A percentile compares a stretch with the other conserved stretches of the same genome.
Evolutionary conservation across 2,113 vertebrate species (phyloP).

Genomic region (Microcebus tavaratra): DNA sequence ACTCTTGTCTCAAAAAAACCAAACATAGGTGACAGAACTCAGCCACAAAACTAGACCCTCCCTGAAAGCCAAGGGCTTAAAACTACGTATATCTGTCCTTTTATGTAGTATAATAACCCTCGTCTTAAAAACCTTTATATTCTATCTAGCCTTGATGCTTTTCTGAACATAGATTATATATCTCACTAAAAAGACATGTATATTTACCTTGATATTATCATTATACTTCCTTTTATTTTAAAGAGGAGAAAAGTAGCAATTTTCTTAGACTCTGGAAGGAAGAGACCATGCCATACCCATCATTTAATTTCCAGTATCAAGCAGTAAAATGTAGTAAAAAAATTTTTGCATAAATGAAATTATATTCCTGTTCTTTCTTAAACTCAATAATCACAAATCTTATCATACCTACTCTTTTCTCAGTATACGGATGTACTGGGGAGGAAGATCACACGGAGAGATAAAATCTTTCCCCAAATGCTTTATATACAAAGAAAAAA

Average conservation of each 20-base stretch:
- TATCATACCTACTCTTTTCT: background rate
- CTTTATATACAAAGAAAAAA: background rate
- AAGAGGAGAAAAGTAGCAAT: conserved; percentile 4
- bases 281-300: background rate
- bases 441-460: background rate
- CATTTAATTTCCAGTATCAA: background rate
- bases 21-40: background rate
- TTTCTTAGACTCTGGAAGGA: background rate
- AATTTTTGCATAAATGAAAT: background rate
- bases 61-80: background rate
- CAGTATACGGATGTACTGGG: background rate
- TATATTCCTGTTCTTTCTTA: conserved; percentile 37
- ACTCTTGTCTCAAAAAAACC: background rate
- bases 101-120: background rate
- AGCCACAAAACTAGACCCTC: background rate
- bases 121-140: background rate
- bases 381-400: background rate
- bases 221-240: conserved; percentile 33
- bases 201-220: background rate
- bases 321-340: background rate
- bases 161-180: background rate
- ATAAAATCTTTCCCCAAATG: background rate
- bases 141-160: background rate
- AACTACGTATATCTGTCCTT: background rate
- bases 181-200: background rate